phyloP scores from a whole-genome alignment of 1,140 invertebrate genomes.

The Triops cancriformis region DNA sequence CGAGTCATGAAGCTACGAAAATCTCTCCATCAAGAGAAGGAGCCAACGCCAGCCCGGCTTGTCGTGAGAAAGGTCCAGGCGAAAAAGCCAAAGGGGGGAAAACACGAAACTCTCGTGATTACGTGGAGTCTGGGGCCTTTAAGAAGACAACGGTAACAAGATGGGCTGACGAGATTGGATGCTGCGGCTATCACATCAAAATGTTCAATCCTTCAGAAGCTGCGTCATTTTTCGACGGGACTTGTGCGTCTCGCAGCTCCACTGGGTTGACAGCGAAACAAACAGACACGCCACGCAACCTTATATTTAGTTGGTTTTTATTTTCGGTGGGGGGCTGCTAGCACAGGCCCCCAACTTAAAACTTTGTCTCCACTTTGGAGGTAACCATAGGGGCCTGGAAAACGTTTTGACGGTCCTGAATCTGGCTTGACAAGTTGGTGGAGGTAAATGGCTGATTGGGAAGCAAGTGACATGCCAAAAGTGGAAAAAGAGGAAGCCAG shows the following conservation, averaged over 20 bases:
- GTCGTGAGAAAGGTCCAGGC: neutral
- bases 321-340: neutral
- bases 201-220: neutral
- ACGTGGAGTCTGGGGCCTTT: neutral
- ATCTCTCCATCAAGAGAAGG: neutral
- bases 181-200: constrained; percentile 9
- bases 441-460: neutral
- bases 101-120: neutral
- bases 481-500: neutral
- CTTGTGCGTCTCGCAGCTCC: neutral
- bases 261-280: neutral
- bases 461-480: neutral
- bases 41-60: neutral
- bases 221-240: neutral
- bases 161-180: neutral
- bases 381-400: too few species aligned
- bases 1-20: neutral
- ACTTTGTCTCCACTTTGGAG: too few species aligned
- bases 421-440: neutral
- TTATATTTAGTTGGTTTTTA: neutral
- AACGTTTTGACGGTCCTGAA: too few species aligned
- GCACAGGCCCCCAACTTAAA: too few species aligned
- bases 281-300: neutral
- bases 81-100: neutral
- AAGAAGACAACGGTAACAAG: neutral